Base-by-base conservation (phyloP, 2,113 vertebrate species). In the Nansenia antarctica region DNA sequence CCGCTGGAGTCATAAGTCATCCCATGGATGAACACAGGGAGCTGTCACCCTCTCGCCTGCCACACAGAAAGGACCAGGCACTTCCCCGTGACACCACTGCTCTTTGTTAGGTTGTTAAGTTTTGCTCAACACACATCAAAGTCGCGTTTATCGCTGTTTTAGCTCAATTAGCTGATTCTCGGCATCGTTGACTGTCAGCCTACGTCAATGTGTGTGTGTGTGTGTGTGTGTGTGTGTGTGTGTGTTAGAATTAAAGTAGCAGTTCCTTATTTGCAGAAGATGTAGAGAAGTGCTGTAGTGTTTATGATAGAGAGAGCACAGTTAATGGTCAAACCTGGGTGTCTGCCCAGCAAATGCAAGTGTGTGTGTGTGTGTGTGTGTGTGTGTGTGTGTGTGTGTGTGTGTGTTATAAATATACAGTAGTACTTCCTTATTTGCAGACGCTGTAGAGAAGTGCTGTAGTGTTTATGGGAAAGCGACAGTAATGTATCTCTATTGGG, bases 61-160 rank as follows among this genome's bases (percentile, higher is more conserved):
- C n/a, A n/a, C n/a, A n/a, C n/a, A n/a, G n/a, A n/a, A n/a, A n/a
- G n/a, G n/a, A n/a, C n/a, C 18, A 20, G 18, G 5, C 45, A 49
- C 39, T 20, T n/a, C n/a, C n/a, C n/a, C n/a, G n/a, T n/a, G n/a
- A n/a, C n/a, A n/a, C n/a, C 37, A 67, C 74, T 68, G 78, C 27
- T 66, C 73, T 75, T 70, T 77, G 71, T 79, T 71, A 76, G 73
- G 68, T n/a, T n/a, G n/a, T n/a, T n/a, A 85, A 78, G 72, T 55
- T 69, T 85, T 84, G 74, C 20, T 24, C 59, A 26, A 77, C 70
- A 55, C 70, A 55, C 24, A 52, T 77, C 47, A 74, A 18, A 24
- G 24, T 24, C 26, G 20, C 42, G 12, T 5, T 42, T 18, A 22
- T 62, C 20, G 69, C 67, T 70, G 70, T 81, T 82, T 81, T 80